These are phyloP conservation scores for Prosapia bicincta DNA, from an alignment of 2,888 invertebrate genomes.

Conservation along the genomic window DNA sequence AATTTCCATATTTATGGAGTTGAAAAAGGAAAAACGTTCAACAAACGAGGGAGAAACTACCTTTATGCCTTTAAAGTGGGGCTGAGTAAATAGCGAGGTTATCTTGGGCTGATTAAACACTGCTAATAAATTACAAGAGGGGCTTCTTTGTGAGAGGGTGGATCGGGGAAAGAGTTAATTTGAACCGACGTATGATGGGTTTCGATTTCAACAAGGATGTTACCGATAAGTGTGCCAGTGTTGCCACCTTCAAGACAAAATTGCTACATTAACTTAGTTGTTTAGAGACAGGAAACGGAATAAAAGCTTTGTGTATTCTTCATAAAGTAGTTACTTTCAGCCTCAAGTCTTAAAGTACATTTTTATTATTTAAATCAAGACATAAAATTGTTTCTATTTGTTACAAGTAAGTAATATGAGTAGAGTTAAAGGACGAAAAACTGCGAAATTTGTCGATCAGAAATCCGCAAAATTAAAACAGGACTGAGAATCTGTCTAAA, in stretches of 20 bases:
- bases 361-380: too few relatives aligned
- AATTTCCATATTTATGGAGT: neutral
- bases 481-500: too few relatives aligned
- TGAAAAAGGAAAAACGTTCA: neutral
- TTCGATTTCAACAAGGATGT: neutral
- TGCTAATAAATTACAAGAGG: neutral
- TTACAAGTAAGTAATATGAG: too few relatives aligned
- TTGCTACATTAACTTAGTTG: too few relatives aligned
- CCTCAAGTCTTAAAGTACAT: too few relatives aligned
- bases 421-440: too few relatives aligned
- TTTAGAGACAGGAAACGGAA: too few relatives aligned
- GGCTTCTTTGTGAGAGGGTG: neutral
- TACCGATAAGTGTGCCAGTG: neutral
- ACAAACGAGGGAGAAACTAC: neutral
- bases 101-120: neutral
- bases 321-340: too few relatives aligned
- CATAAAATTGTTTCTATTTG: too few relatives aligned
- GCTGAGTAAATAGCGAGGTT: neutral
- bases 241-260: neutral
- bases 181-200: neutral
- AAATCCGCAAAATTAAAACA: too few relatives aligned
- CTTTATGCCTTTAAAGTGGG: neutral
- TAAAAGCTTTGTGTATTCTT: too few relatives aligned
- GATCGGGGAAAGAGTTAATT: neutral
- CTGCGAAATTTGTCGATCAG: too few relatives aligned